A percentile compares a stretch with the other conserved stretches of the same genome.
phyloP scores from a whole-genome alignment of 2,113 vertebrate genomes.

The Scopus umbretta region DNA sequence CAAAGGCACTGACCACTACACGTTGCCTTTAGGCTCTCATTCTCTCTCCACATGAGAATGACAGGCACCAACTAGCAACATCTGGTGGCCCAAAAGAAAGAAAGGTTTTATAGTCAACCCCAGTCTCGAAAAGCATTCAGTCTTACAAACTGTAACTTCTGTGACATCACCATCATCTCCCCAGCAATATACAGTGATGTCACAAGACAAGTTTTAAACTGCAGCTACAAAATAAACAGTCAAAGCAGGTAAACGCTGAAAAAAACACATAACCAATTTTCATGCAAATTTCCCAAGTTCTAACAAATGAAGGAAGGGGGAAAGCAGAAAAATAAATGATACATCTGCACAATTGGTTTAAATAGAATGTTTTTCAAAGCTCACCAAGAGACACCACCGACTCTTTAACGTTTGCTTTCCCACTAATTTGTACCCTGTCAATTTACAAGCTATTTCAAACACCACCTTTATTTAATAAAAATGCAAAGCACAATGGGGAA shows the following conservation, averaged over 20 bases:
- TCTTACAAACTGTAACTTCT: neutral
- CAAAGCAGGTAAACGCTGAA: neutral
- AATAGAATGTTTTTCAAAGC: slow-evolving; percentile 44
- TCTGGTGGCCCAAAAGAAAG: neutral
- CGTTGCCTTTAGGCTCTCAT: neutral
- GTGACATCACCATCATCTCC: neutral
- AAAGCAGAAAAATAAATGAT: slow-evolving; percentile 36
- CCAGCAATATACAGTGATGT: neutral
- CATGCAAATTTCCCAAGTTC: slow-evolving; percentile 18
- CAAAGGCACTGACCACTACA: neutral
- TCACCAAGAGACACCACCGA: slow-evolving; percentile 16
- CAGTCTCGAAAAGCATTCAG: neutral
- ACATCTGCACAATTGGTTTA: neutral
- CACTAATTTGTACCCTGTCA: slow-evolving; percentile 52
- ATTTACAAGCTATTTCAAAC: slow-evolving; percentile 50
- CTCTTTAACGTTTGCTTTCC: slow-evolving; percentile 16
- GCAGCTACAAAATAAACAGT: neutral
- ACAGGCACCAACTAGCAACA: neutral
- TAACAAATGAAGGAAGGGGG: neutral
- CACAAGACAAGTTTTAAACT: neutral
- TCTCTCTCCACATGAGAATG: neutral
- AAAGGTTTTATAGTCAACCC: neutral
- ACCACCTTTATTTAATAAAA: slow-evolving; percentile 54
- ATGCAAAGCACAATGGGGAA: slow-evolving; percentile 43
- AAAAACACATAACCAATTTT: neutral